Evolutionary conservation across 2,113 vertebrate species (phyloP), one percentile per base, ranked within the genome.

Genomic region (Spermophilus dauricus): DNA sequence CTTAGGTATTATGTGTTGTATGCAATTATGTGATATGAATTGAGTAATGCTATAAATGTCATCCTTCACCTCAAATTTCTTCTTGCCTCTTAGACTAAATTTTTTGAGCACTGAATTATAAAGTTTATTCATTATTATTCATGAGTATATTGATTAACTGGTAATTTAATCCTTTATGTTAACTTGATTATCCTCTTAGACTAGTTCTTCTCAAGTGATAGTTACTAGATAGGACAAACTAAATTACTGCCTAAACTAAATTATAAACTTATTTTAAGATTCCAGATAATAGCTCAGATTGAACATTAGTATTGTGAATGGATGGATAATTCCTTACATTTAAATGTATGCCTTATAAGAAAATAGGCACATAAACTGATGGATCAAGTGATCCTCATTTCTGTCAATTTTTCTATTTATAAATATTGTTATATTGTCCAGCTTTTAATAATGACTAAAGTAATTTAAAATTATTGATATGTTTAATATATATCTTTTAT

Each of bases 341-440:
- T 95, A 91, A 67, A 86, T 93, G 72, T 70, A 73, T 61, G 9
- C 45, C 70, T 90, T 86, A 4, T 56, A 93, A 87, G 76, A 97
- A 65, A 73, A 5, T 45, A 92, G 14, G 48, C 6, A 63, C 14
- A 45, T 53, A 73, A 51, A 28, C 30, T 18, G 20, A n/a, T 70
- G 12, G 51, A 48, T 81, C 42, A 34, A 89, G 30, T 85, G 20
- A 91, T 14, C 8, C 34, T 56, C 30, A 82, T 89, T 80, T 8
- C 76, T 80, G 24, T 89, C 26, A 53, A 2, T 75, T 88, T 91
- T 91, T 37, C 78, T 85, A 65, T 88, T 92, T 6, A 61, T 48
- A 92, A 96, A 32, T 86, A 86, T 48, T 78, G 37, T 5, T 42
- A 22, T 80, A 14, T 70, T 69, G 10, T 75, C 56, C 32, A 32